These are phyloP conservation scores for Ctenodactylus gundi DNA, from an alignment of 2,113 vertebrate species.

Conservation along the genomic window DNA sequence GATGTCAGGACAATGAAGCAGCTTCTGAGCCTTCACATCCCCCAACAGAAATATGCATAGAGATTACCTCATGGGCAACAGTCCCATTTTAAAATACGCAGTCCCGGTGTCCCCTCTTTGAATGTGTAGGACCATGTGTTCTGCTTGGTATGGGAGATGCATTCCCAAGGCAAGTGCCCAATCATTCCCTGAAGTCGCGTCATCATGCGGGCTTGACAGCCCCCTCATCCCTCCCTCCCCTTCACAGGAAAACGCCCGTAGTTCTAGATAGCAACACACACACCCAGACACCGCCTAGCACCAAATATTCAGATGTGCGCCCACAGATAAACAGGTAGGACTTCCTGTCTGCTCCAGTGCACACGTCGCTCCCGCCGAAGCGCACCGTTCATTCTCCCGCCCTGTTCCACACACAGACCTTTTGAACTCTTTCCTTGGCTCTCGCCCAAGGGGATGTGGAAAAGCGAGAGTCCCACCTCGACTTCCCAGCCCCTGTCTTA, in stretches of 20 bases:
- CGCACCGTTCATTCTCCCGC: too few relatives aligned
- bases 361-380: accelerated
- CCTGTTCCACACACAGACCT: neutral
- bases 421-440: conserved; percentile 21
- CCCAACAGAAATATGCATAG: conserved; percentile 11
- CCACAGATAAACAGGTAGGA: neutral
- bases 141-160: neutral
- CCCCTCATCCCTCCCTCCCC: neutral
- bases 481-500: conserved; percentile 44
- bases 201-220: neutral
- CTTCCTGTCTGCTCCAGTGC: accelerated
- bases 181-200: neutral
- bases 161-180: neutral
- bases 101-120: neutral
- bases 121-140: neutral
- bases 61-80: neutral
- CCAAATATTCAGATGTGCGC: neutral
- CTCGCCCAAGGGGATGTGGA: neutral
- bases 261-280: neutral
- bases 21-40: neutral
- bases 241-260: neutral
- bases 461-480: neutral
- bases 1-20: neutral
- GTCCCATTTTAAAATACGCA: conserved; percentile 18
- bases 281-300: neutral